Base-by-base conservation (phyloP, 2,113 vertebrate species). In the Mus spicilegus region DNA sequence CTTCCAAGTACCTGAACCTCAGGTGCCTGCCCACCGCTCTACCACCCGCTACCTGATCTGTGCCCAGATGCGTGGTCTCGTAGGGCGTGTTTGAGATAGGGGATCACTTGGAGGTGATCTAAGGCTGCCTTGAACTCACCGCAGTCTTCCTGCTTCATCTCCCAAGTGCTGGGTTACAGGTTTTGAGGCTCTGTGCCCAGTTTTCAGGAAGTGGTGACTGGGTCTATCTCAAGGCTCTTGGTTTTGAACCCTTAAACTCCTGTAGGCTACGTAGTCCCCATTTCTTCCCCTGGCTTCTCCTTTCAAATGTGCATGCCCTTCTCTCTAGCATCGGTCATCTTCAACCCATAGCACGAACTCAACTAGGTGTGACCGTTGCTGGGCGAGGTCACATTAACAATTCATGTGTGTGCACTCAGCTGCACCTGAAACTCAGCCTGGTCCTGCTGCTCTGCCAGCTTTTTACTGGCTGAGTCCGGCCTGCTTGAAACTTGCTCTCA, bases 211-310 rank as follows among this genome's bases (percentile, higher is more conserved):
- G 49, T 33, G 20, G 36, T 42, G 36, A 9, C 26, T 11, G 77
- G 42, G 13, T 77, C 42, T 90, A 33, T 89, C 96, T 95, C 42
- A 63, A 95, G 33, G 13, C 33, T 93, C 75, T 94, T 73, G 73
- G 72, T 75, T 69, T 73, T 72, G 86, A n/a, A 78, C 58, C n/a
- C n/a, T 84, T 84, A 14, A 17, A n/a, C 24, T 88, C 54, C 75
- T 96, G 54, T 54, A 87, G 89, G 56, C 24, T 51, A 36, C 51
- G 5, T 24, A 2, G 72, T 89, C n/a, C 13, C 54, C 26, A 2
- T 89, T 78, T n/a, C 20, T 82, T 61, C 49, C 10, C 24, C 39
- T 19, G 42, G 56, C 5, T 87, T 49, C 3, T 80, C 4, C 73
- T 76, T 69, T 54, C 49, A 84, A 17, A 46, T 56, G 20, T 92